Base-by-base conservation (phyloP, 2,113 vertebrate species). In the Hippopotamus amphibius region DNA sequence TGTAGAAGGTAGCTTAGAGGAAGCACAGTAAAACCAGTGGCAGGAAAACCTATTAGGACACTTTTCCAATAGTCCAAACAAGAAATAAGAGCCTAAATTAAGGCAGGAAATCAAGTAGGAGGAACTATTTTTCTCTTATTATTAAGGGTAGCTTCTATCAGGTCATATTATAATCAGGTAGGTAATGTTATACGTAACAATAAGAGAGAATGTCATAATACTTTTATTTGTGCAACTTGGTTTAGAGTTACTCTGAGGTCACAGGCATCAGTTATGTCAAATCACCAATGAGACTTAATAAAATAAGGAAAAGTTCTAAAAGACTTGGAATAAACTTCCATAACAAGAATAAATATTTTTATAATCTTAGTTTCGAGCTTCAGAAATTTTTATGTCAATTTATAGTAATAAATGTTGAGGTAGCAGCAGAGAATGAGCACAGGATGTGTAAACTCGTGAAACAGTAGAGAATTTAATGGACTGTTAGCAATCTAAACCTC, bases 321-420 rank as follows among this genome's bases (percentile, higher is more conserved):
- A 57, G 81, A 97, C n/a, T 90, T 91, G 72, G 57, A 85, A 76
- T 66, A 84, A 79, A 97, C 74, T 94, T 95, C 41, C 93, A 53
- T 66, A 95, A 61, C 33, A 82, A 85, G 61, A 83, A 89, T 84
- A 74, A 33, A 66, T 59, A 88, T 93, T 85, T 95, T 87, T 37
- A 74, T 46, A 86, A 95, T 33, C 48, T 87, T 33, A 63, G 22
- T 19, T 89, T 91, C 6, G 53, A 59, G 1, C 1, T 55, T 80
- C 53, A 88, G 0, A 0, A 88, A 74, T 88, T 88, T 87, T 21
- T 79, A 91, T 55, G 57, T 0, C 0, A 77, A 61, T 63, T 83
- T 96, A 63, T 13, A 95, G 82, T 79, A 95, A 93, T 21, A 93
- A 95, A 84, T 30, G 82, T 2, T 22, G 63, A 57, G 46, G 33